phyloP scores from a whole-genome alignment of 2,888 invertebrate species.

The Epicampocera succincta region DNA sequence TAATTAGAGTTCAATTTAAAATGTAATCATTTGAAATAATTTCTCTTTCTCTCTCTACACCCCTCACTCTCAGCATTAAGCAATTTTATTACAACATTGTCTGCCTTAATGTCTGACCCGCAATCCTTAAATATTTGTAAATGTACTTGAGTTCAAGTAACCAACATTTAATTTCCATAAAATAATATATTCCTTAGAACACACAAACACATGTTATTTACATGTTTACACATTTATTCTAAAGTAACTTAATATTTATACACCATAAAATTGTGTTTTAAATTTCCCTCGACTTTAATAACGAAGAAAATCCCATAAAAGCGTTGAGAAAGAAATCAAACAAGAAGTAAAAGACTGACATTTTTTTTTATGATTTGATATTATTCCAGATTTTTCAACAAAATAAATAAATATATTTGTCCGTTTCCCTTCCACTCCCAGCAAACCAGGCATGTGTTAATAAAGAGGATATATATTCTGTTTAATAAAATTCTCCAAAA shows the following conservation, averaged over 20 bases:
- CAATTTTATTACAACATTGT: slow-evolving; percentile 51
- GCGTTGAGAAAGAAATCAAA: slow-evolving; percentile 10
- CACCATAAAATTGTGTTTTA: slow-evolving; percentile 33
- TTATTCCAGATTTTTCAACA: not conserved
- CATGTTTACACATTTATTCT: no score
- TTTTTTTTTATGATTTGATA: slow-evolving; percentile 9
- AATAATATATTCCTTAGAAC: slow-evolving; percentile 14
- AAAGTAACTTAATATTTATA: slow-evolving; percentile 36
- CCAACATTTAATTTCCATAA: slow-evolving; percentile 42
- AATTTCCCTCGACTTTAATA: slow-evolving; percentile 37
- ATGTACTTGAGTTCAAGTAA: not conserved
- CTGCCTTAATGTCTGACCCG: slow-evolving; percentile 56
- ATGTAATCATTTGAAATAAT: slow-evolving; percentile 3
- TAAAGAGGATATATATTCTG: no score
- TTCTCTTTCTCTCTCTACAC: not conserved
- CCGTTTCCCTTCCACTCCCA: not conserved
- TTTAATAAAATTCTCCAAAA: no score
- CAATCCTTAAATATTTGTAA: slow-evolving; percentile 3
- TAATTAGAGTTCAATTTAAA: not conserved
- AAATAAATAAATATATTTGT: not conserved
- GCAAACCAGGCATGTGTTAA: no score
- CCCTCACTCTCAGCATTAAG: not conserved
- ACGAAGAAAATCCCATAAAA: not conserved
- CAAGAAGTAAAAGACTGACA: not conserved
- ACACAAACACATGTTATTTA: not conserved